Conservation (phyloP, 2,888 invertebrate species). For the Eupithecia inturbata region DNA sequence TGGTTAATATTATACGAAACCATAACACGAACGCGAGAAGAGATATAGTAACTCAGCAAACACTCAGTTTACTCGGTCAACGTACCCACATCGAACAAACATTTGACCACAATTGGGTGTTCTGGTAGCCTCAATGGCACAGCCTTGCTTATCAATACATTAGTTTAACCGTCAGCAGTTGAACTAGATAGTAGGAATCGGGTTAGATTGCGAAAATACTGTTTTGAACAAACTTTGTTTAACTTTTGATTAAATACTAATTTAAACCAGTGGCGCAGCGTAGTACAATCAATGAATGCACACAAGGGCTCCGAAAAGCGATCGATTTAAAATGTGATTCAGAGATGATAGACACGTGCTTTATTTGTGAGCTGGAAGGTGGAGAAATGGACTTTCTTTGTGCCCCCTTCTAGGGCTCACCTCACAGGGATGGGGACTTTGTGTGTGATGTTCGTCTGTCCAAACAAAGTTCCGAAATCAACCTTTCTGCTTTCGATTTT, state of each 20-base stretch:
- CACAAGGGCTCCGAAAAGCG: no score
- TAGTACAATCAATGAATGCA: no score
- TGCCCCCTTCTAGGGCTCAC: no score
- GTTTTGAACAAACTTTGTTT: not conserved
- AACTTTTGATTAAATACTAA: not conserved
- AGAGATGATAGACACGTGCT: no score
- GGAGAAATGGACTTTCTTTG: no score
- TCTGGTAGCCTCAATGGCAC: conserved; percentile 21
- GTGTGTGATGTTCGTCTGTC: no score
- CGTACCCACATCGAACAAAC: conserved; percentile 17
- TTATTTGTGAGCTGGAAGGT: no score
- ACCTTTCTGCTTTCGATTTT: no score
- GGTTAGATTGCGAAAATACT: not conserved
- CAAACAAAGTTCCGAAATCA: no score
- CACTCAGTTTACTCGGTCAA: conserved; percentile 20
- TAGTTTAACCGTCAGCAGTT: not conserved
- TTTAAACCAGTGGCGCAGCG: no score
- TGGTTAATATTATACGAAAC: not conserved
- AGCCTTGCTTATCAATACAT: conserved; percentile 7
- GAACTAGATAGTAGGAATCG: not conserved
- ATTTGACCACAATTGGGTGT: conserved; percentile 18
- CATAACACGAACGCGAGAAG: not conserved
- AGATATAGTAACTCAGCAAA: not conserved
- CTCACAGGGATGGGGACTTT: no score
- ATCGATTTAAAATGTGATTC: no score